Evolutionary conservation across 2,888 invertebrate genomes (phyloP), one percentile per base, ranked within the genome.

Genomic region (Ernsta delagoae): DNA sequence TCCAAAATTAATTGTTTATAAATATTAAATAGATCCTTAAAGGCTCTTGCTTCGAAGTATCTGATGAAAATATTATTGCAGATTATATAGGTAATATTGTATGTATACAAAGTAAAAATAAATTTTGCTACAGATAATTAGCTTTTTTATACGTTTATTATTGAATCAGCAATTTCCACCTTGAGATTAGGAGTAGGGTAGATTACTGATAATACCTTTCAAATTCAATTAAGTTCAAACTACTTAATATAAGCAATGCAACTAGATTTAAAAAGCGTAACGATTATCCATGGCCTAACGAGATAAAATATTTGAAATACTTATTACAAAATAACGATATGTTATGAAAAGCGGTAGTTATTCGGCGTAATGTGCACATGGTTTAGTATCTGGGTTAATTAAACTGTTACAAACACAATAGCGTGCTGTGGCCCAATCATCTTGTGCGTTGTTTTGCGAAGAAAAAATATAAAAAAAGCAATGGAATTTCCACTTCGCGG

Each of bases 381-480:
- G 68, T 59, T 68, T 68, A 68, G 57, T 68, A 68, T 68, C 62
- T 68, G 57, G 68, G 68, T 68, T 68, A 68, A 68, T 68, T 63
- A 68, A 68, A 59, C 68, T 59, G 68, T 68, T 68, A 62, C 62
- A 57, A 57, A 50, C 16, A 57, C 62, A 68, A 62, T 68, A n/a
- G 62, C 68, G 62, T 68, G 68, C 36, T 39, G 36, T 59, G 41
- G 50, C 12, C 62, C 68, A 68, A 68, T 68, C 68, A 63, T 62
- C 62, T 50, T 39, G 50, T 41, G 16, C 11, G 41, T 68, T 68
- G 68, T 68, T 68, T 62, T 68, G 56, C 6, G 34, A 67, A 61
- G 54, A 61, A 54, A 31, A 2, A 31, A 57, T n/a, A 31, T 7
- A 50, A 12, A 48, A 34, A 6, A 24, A n/a, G n/a, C 60, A 61